A percentile compares a stretch with the other conserved stretches of the same genome.
Evolutionary conservation across 2,888 invertebrate species (phyloP).

Genomic region (Stenichneumon culpator): DNA sequence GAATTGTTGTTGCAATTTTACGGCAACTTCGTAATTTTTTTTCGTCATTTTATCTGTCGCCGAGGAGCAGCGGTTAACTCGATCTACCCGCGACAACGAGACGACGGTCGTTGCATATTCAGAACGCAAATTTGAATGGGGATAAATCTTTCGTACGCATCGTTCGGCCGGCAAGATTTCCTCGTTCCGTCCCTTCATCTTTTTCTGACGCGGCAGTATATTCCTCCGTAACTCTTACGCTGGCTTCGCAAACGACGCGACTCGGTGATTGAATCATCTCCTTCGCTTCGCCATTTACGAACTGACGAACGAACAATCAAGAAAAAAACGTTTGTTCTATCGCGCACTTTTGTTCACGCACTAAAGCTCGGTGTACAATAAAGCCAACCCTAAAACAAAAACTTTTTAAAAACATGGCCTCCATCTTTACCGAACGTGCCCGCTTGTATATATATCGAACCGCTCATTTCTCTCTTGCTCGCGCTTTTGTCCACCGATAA

Average conservation of each 20-base stretch:
- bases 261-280: constrained; percentile 1
- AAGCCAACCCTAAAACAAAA: constrained; percentile 32
- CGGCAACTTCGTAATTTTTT: background rate
- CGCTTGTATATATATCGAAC: background rate
- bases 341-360: background rate
- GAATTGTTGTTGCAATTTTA: no score
- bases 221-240: background rate
- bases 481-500: no score
- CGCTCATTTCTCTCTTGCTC: background rate
- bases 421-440: background rate
- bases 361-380: no score
- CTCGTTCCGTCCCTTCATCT: background rate
- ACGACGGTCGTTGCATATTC: constrained; percentile 62
- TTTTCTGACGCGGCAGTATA: background rate
- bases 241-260: background rate
- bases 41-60: background rate
- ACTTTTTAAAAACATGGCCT: constrained; percentile 45
- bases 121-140: constrained; percentile 80
- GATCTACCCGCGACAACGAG: background rate
- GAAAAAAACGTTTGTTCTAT: constrained; percentile 1
- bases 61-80: background rate
- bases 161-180: background rate
- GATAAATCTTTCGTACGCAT: constrained; percentile 77
- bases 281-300: background rate
- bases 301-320: background rate